Evolutionary conservation across 2,797 vertebrate genomes (phyloP), one percentile per base, ranked within the genome.

Genomic region (Oryzias sinensis): DNA sequence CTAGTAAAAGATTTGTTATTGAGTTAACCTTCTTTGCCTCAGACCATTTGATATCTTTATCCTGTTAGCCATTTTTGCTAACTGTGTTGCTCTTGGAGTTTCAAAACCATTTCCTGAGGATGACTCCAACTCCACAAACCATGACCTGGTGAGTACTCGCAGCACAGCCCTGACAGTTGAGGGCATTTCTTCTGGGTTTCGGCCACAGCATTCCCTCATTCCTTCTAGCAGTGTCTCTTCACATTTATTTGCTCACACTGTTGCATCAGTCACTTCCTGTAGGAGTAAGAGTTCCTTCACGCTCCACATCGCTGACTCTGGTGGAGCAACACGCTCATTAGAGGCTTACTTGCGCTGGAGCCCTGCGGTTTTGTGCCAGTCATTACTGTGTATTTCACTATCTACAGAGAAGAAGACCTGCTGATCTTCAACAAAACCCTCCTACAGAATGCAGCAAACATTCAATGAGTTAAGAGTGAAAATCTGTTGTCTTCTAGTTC

Each of bases 21-120:
- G 24, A 20, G 14, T 5, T 68, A 14, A 53, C 6, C 18, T 72
- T 82, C 77, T 75, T 72, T 53, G 14, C 17, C 14, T 69, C 73
- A 92, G 84, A 76, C 90, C 90, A 0, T 92, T 92, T 49, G 90
- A 91, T 24, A 88, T 92, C 72, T 92, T 92, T 74, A 92, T 92
- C 56, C 79, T 92, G 48, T 65, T 92, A 63, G 90, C 90, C 61
- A 92, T 92, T 69, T 90, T 92, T 68, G 90, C 90, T 40, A 92
- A 92, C 64, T 92, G 90, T 41, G 87, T 91, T 0, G 89, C 89
- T 56, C 80, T 92, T 68, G 90, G 90, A 49, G 89, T 91, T 2
- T 90, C 90, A 11, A 89, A 90, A 72, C 90, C 90, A 0, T 91
- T 92, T 70, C 90, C 90, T 17, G 90, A 92, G 50, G 90, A 91